phyloP scores from a whole-genome alignment of 2,888 invertebrate genomes.

The Noctuana brunneofusca region DNA sequence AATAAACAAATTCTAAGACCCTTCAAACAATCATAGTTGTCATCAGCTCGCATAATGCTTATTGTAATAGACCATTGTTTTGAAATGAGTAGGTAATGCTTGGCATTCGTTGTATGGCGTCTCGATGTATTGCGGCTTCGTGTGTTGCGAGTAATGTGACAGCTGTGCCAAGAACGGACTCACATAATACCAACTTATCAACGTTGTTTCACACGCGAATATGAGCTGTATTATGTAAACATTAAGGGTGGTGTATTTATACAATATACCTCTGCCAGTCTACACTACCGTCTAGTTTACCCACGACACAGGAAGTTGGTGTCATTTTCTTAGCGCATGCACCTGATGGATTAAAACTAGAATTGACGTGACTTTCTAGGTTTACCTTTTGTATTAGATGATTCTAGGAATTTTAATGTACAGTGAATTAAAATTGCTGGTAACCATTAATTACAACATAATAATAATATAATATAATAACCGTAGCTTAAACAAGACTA shows the following conservation, averaged over 20 bases:
- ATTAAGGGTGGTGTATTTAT: not conserved
- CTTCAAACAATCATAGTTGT: constrained; percentile 24
- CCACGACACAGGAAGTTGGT: constrained; percentile 44
- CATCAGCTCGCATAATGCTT: constrained; percentile 20
- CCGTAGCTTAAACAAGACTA: too few species aligned
- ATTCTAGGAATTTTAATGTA: too few species aligned
- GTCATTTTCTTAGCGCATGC: constrained; percentile 40
- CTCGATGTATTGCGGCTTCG: constrained; percentile 30
- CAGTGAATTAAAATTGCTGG: too few species aligned
- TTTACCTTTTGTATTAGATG: not conserved
- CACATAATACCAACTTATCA: constrained; percentile 16
- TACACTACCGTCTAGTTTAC: constrained; percentile 30
- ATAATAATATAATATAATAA: too few species aligned
- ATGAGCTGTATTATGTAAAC: constrained; percentile 6
- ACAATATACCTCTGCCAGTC: constrained; percentile 11
- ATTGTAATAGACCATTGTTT: constrained; percentile 33
- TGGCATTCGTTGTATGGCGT: constrained; percentile 29
- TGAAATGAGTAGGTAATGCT: constrained; percentile 26
- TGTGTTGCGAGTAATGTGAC: constrained; percentile 39
- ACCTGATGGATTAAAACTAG: constrained; percentile 19
- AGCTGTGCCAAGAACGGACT: constrained; percentile 41
- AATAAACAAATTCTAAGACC: constrained; percentile 14
- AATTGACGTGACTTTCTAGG: constrained; percentile 6
- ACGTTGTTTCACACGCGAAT: constrained; percentile 11
- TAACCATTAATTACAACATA: too few species aligned